Evolutionary conservation across 2,113 vertebrate species (phyloP), one percentile per base, ranked within the genome.

Genomic region (Rhadina sibilatrix): DNA sequence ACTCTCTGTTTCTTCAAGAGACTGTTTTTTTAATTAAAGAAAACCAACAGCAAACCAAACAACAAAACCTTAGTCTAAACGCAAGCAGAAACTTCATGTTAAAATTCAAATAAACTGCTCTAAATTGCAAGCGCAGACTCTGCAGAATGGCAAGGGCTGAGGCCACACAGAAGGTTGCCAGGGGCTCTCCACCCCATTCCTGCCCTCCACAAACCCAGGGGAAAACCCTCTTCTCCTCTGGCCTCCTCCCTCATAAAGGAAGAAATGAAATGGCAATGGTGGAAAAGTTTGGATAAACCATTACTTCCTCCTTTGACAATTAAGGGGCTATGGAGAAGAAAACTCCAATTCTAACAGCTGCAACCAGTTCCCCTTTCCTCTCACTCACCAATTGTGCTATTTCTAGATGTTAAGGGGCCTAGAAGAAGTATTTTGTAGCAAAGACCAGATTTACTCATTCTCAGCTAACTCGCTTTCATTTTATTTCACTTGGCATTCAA

Each of bases 91-190:
- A 40, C 4, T 5, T 33, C 23, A 20, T 31, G 22, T 54, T 42
- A 50, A 38, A 87, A 77, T 12, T 27, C 12, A 50, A 13, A n/a
- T 33, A 50, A 33, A 1, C 9, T n/a, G 30, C 70, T 71, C 65
- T n/a, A 90, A 78, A 61, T 6, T 1, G 0, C 24, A 24, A 64
- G 12, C 1, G 1, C 0, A 4, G 44, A 25, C 6, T 24, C 18
- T 42, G 12, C 16, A 35, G 46, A 56, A 37, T 1, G 5, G 5
- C 5, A 3, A 57, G 33, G 30, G 23, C 33, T 52, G 47, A 46
- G 1, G 0, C 8, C 10, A 6, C 20, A 5, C 23, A 40, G 18
- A 71, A 52, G 9, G 21, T 13, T 9, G 2, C 11, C 10, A 20
- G 20, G 11, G 10, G 9, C 38, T 18, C n/a, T 57, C 3, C 5